Evolutionary conservation across 2,888 invertebrate species (phyloP), one percentile per base, ranked within the genome.

Genomic region (Spodoptera picta): DNA sequence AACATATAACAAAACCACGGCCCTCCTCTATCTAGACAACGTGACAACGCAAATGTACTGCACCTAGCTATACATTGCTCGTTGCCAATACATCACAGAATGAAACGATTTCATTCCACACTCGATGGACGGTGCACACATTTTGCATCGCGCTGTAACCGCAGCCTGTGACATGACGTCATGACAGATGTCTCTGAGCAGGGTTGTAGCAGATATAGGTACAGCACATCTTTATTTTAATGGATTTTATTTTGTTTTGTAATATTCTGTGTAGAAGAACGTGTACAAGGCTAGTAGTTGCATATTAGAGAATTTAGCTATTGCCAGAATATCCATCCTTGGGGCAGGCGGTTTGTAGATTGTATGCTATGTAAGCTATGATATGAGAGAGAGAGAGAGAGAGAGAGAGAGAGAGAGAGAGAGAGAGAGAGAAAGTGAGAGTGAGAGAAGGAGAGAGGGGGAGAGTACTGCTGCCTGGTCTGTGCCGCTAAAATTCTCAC

Each of bases 121-220:
- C 46, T 52, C 44, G 45, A 66, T 45, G 60, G n/a, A 47, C 14
- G 51, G 42, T 50, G 23, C 41, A 54, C 43, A 55, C 60, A 75
- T 69, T 73, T 75, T 63, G 58, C 24, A 60, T 56, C 49, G 54
- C 19, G 27, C 14, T 44, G 23, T 41, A 48, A 55, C 63, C 58
- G 45, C 63, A 50, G 48, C n/a, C 50, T 4, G 56, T 56, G 49
- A 60, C 43, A 43, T 60, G 49, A 60, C 43, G 46, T 60, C 45
- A 49, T 59, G 56, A 49, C 50, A 47, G 9, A 54, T 24, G 23
- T 51, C 45, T 57, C 27, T 47, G 31, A 54, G 7, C 41, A 57
- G 24, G 27, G 50, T 27, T 48, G 60, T 59, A 27, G 46, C 53
- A 44, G 57, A 62, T 63, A 14, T 3, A 58, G 44, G 54, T 54